Percentiles rank a stretch among this genome's conserved stretches.
Evolutionary conservation across 2,797 vertebrate genomes (phyloP).

Genomic region (Liasis olivaceus): DNA sequence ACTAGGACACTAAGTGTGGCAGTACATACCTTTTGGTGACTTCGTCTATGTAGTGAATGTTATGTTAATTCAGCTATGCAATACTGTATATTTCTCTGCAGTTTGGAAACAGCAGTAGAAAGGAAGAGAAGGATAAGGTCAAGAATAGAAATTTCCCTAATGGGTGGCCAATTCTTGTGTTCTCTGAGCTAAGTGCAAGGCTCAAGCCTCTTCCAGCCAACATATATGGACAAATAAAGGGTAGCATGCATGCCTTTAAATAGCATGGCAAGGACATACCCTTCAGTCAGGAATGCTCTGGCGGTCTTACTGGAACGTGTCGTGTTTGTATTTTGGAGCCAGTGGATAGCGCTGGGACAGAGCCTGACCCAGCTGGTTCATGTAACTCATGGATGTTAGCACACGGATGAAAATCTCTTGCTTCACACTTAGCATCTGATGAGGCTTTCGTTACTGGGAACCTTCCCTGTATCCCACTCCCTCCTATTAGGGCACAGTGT

Average conservation of each 20-base stretch:
- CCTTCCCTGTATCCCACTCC: not conserved
- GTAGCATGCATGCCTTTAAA: conserved; percentile 61
- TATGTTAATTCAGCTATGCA: fast-evolving
- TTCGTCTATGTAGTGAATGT: not conserved
- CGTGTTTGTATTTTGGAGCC: conserved; percentile 22
- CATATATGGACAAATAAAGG: conserved; percentile 42
- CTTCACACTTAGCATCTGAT: conserved; percentile 1
- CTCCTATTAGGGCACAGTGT: not conserved
- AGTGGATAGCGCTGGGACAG: conserved; percentile 17
- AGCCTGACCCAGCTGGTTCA: conserved; percentile 12
- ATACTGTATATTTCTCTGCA: not conserved
- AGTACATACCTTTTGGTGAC: not conserved
- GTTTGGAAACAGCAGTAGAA: not conserved
- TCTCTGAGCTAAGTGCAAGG: not conserved
- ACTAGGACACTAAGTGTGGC: not conserved
- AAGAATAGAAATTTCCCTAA: not conserved
- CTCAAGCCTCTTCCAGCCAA: conserved; percentile 34
- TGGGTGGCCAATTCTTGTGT: not conserved
- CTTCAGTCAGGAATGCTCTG: conserved; percentile 64
- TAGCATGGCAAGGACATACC: conserved; percentile 56
- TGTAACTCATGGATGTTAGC: not conserved
- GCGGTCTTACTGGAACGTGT: conserved; percentile 53
- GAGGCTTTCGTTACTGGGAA: not conserved
- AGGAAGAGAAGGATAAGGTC: not conserved
- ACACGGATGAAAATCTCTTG: conserved; percentile 38